Conservation (phyloP, 2,113 vertebrate species). For the Syrmaticus mikado region DNA sequence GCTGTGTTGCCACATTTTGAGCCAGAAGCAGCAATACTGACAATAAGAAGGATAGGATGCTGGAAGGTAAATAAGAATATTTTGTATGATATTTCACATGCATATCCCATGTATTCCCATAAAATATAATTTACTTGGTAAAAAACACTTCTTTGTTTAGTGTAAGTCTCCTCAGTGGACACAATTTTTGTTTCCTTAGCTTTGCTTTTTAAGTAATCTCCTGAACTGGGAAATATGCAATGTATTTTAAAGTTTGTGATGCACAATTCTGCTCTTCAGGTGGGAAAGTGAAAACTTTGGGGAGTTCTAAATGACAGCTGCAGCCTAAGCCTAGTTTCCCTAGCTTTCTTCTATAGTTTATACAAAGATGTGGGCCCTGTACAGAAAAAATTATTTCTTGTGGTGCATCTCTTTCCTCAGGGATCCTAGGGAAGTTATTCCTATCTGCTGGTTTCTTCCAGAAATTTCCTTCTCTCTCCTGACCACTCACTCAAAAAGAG, state of each 20-base stretch:
- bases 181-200: not conserved
- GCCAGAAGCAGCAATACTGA: rapidly evolving
- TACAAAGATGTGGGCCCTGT: not conserved
- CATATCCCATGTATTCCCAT: not conserved
- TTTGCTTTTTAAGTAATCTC: not conserved
- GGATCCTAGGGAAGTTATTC: not conserved
- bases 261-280: not conserved
- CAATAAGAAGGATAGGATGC: not conserved
- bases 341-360: not conserved
- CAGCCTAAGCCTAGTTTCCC: not conserved
- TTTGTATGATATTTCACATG: not conserved
- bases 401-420: not conserved
- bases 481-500: not conserved
- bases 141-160: not conserved
- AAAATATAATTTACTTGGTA: not conserved
- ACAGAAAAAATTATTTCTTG: not conserved
- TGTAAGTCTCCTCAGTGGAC: not conserved
- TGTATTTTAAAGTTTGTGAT: not conserved
- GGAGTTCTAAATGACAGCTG: not conserved
- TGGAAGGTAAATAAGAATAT: not conserved
- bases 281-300: not conserved
- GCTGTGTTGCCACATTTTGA: not conserved
- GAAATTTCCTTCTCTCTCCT: not conserved
- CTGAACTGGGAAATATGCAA: not conserved
- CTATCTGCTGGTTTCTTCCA: not conserved